Percentiles rank a stretch among this genome's conserved stretches.
Evolutionary conservation across 2,797 vertebrate genomes (phyloP).

Genomic region (Cheirogaleus major): DNA sequence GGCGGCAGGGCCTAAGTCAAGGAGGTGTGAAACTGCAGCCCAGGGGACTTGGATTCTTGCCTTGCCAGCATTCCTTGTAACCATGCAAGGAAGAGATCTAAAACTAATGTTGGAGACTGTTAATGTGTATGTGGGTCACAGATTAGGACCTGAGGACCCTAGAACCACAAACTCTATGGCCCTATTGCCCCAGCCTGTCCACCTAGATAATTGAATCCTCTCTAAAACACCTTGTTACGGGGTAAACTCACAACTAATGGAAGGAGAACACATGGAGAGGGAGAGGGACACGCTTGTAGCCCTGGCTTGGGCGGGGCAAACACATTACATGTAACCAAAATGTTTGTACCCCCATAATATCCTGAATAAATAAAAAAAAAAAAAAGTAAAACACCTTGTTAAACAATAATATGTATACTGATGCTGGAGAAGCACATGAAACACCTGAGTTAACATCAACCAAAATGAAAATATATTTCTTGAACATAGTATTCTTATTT

Average conservation of each 20-base stretch:
- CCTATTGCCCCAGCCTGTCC: background rate
- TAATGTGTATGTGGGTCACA: background rate
- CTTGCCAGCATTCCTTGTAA: background rate
- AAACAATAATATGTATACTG: background rate
- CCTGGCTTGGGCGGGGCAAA: too few species aligned
- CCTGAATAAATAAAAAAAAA: too few species aligned
- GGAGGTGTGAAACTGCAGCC: background rate
- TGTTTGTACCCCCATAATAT: too few species aligned
- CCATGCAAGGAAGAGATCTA: background rate
- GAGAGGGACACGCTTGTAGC: too few species aligned
- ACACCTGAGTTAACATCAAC: background rate
- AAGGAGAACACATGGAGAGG: too few species aligned
- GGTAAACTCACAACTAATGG: too few species aligned
- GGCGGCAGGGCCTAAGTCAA: background rate
- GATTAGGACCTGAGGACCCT: background rate
- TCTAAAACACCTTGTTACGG: background rate
- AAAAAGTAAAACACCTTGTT: background rate
- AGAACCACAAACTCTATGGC: accelerated
- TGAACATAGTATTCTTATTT: background rate
- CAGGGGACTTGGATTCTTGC: background rate
- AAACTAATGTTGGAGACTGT: accelerated
- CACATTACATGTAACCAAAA: too few species aligned
- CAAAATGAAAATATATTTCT: background rate
- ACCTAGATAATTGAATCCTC: background rate
- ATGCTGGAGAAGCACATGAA: background rate